A percentile compares a stretch with the other conserved stretches of the same genome.
These are phyloP conservation scores for Branchinecta lynchi DNA, from an alignment of 1,140 invertebrate species.

Conservation along the genomic window DNA sequence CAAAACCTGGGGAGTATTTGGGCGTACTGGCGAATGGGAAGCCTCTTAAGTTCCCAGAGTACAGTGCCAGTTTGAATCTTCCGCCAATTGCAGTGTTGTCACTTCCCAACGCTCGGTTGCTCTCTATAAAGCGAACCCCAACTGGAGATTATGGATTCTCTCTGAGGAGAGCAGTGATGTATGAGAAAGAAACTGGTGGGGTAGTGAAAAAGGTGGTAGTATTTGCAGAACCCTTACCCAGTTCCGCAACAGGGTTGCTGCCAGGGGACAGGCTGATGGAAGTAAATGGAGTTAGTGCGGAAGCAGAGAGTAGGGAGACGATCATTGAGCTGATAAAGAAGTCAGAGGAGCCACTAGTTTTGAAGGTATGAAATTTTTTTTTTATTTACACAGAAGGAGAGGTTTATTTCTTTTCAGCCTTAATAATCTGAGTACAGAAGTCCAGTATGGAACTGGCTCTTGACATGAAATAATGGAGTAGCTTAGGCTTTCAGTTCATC, in stretches of 20 bases:
- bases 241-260: slow-evolving; percentile 37
- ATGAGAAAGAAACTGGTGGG: slow-evolving; percentile 32
- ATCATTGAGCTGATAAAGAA: slow-evolving; percentile 83
- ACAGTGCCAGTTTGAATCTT: slow-evolving; percentile 48
- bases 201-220: slow-evolving; percentile 53
- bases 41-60: background rate
- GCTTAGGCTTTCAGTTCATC: no score
- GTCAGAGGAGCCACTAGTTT: slow-evolving; percentile 58
- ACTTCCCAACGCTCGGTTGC: slow-evolving; percentile 52
- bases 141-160: slow-evolving; percentile 89
- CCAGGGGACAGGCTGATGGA: slow-evolving; percentile 83
- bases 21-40: background rate
- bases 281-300: slow-evolving; percentile 71
- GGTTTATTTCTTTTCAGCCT: no score
- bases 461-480: no score
- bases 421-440: no score
- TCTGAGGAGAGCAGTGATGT: slow-evolving; percentile 63
- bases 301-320: slow-evolving; percentile 69
- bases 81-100: slow-evolving; percentile 56
- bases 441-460: no score
- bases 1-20: slow-evolving; percentile 3
- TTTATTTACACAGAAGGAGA: no score
- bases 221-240: slow-evolving; percentile 51
- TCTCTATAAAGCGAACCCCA: slow-evolving; percentile 65
- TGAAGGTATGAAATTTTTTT: slow-evolving; percentile 46